Conservation (phyloP, 2,797 vertebrate genomes). For the Etheostoma perlongum region DNA sequence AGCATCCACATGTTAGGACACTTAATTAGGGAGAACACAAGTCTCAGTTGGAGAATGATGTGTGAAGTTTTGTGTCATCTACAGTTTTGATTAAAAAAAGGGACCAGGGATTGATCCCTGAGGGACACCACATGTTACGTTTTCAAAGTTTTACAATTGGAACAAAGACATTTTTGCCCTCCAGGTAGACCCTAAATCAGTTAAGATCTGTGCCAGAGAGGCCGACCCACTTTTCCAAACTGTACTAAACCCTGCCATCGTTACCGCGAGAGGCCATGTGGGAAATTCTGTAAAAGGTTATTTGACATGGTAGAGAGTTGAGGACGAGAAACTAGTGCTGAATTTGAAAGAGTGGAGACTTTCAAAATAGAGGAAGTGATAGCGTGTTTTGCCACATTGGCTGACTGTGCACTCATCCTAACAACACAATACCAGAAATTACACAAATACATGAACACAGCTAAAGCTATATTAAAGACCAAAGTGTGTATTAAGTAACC, state of each 20-base stretch:
- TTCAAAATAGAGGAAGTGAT: not conserved
- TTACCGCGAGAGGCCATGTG: conserved; percentile 42
- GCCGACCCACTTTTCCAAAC: conserved; percentile 65
- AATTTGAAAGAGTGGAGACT: not conserved
- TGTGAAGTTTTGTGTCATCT: conserved; percentile 5
- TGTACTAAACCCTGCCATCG: conserved; percentile 21
- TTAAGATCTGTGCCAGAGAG: conserved; percentile 64
- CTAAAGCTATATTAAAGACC: not conserved
- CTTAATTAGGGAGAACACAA: not conserved
- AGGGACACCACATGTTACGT: conserved; percentile 39
- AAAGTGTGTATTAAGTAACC: too few species aligned
- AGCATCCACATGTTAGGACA: not conserved
- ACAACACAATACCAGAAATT: not conserved
- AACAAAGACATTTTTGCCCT: conserved; percentile 61
- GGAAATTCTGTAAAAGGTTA: conserved; percentile 38
- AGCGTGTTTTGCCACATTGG: not conserved
- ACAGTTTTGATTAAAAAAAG: conserved; percentile 24
- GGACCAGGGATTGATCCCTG: conserved; percentile 41
- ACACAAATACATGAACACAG: not conserved
- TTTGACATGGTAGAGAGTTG: not conserved
- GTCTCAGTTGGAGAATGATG: not conserved
- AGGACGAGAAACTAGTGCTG: not conserved
- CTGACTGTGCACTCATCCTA: not conserved
- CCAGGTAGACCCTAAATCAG: conserved; percentile 56
- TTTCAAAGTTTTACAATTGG: conserved; percentile 53